phyloP scores from a whole-genome alignment of 2,888 invertebrate species.

The Dicranocentrus wangi region DNA sequence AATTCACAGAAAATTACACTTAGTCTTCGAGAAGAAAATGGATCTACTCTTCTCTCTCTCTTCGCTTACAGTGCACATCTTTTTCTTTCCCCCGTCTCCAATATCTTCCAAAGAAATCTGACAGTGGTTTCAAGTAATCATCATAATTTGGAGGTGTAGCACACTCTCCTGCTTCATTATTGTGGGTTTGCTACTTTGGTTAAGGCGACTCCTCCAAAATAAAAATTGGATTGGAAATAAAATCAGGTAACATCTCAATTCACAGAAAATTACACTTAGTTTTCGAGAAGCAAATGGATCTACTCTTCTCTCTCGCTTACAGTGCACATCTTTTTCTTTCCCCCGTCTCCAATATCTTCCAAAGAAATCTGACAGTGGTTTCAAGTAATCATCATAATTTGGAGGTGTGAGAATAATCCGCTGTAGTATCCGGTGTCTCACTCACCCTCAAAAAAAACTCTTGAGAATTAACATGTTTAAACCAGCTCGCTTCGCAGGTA shows the following conservation, averaged over 20 bases:
- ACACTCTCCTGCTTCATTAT: no score
- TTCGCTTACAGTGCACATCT: not conserved
- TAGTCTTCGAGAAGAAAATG: no score
- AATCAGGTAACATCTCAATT: no score
- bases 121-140: constrained; percentile 49
- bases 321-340: no score
- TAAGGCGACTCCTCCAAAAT: no score
- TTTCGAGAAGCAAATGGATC: no score
- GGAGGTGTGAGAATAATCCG: constrained; percentile 59
- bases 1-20: no score
- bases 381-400: constrained; percentile 56
- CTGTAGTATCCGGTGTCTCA: constrained; percentile 55
- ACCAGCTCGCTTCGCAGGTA: not conserved
- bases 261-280: no score
- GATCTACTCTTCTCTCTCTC: no score
- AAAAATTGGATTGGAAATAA: no score
- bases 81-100: constrained; percentile 16
- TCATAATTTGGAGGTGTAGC: constrained; percentile 46
- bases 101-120: constrained; percentile 44
- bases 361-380: constrained; percentile 42
- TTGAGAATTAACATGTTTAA: constrained; percentile 42
- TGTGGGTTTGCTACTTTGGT: no score
- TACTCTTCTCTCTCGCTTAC: no score
- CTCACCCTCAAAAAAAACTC: constrained; percentile 27
- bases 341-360: constrained; percentile 36